Conservation (phyloP, 2,797 vertebrate genomes). For the Myotis planiceps region DNA sequence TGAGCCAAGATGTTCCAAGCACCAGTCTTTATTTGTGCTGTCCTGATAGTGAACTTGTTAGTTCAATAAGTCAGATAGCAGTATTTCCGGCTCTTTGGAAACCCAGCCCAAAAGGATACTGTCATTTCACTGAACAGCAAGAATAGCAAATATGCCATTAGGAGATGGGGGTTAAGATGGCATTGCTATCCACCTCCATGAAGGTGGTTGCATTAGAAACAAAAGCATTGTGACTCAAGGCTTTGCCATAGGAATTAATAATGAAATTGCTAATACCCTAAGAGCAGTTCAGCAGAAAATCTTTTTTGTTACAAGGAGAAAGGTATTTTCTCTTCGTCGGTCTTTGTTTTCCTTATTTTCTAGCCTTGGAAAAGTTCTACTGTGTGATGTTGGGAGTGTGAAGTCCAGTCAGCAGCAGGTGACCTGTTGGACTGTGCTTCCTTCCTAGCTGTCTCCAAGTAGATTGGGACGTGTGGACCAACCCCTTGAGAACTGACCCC, state of each 20-base stretch:
- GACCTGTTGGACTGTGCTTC: fast-evolving
- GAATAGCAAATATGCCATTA: not conserved
- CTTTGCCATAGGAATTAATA: not conserved
- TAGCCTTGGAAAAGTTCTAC: not conserved
- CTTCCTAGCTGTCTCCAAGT: not conserved
- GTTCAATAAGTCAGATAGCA: slow-evolving; percentile 82
- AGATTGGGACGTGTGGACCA: not conserved
- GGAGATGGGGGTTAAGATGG: not conserved
- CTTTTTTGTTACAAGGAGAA: not conserved
- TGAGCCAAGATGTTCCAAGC: slow-evolving; percentile 74
- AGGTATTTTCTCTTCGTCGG: not conserved
- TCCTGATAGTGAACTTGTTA: slow-evolving; percentile 85
- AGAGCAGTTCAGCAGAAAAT: not conserved
- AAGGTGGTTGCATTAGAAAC: not conserved
- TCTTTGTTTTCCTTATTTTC: not conserved
- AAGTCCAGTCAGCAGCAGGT: not conserved
- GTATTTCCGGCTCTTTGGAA: slow-evolving; percentile 85
- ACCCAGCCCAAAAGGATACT: slow-evolving; percentile 82
- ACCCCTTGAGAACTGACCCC: not conserved
- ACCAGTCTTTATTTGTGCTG: slow-evolving; percentile 84
- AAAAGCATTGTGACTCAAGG: not conserved
- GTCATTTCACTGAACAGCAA: slow-evolving; percentile 78
- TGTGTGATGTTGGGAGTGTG: not conserved
- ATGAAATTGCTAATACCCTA: not conserved
- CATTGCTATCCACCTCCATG: not conserved